Evolutionary conservation across 1,140 invertebrate genomes (phyloP), one percentile per base, ranked within the genome.

Genomic region (Drosophila grimshawi): DNA sequence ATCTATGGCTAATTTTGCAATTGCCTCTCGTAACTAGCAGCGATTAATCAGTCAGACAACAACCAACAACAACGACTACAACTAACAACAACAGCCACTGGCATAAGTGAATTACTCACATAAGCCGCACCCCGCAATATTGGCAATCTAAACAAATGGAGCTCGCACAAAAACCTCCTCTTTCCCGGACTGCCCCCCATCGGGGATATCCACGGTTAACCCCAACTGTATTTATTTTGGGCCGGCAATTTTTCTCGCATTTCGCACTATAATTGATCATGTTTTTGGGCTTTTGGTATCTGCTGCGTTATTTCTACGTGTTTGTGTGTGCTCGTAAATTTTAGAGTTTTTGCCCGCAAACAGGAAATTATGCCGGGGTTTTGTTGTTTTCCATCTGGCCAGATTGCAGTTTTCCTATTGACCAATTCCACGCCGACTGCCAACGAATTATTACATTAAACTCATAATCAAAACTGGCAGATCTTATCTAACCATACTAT

Each of bases 191-290:
- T 4, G 27, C 10, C 11, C 35, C 6, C 29, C 10, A 8, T 27
- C 29, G 8, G 27, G 19, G 19, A 19, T 19, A 19, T 19, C 55
- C 29, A n/a, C 32, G n/a, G 37, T 37, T 27, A 43, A 7, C 32
- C 43, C 53, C 51, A 46, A 11, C 29, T 41, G 43, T 81, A 76
- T 86, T 85, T 70, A 56, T 78, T 83, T 78, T 60, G 60, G 60
- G 55, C 46, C 37, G 29, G 60, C 76, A 55, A 57, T 65, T 56
- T 74, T 79, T 72, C 69, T 67, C 46, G 80, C 57, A 79, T 86
- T 86, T 86, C 60, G 81, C 82, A 88, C 80, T 65, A 78, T 88
- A 86, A 86, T 86, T 86, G 82, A 86, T 86, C 83, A 86, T 86
- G 85, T 88, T 86, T 81, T 64, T 63, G 64, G 78, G 30, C 61